Base-by-base conservation (phyloP, 2,113 vertebrate genomes). In the Lagenorhynchus albirostris region DNA sequence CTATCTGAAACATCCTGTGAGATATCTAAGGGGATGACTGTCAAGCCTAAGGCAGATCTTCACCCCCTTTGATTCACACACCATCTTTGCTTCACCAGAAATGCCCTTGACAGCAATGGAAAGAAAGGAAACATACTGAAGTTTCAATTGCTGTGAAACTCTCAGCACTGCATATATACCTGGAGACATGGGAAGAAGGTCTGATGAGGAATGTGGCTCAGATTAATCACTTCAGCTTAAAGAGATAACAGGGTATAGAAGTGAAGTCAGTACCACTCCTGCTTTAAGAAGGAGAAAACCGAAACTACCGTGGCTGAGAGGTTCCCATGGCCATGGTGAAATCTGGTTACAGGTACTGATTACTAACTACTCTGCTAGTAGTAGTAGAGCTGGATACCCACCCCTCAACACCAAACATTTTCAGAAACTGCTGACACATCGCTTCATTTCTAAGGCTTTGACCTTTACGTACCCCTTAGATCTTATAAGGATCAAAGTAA, bases 161-260 rank as follows among this genome's bases (percentile, higher is more conserved):
- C 86, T 99, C 98, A 99, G 99, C 98, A 99, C 99, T 83, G 99
- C 99, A 29, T 99, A 99, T 95, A 99, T 99, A 0, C 99, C 99
- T 31, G 99, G 99, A 96, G 99, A 99, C 99, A 99, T 99, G 15
- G 99, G 99, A 1, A 99, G 98, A 76, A 99, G 99, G 84, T 99
- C 99, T 29, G 99, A 99, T 90, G 99, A 99, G 91, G 98, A 99
- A 89, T 98, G 99, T 10, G 99, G 98, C n/a, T 98, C 98, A 13
- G 99, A 86, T 3, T 99, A 98, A 98, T 99, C 98, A 97, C 97
- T 99, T 62, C 98, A 97, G 68, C 98, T 99, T 91, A 95, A 97
- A 97, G 86, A 94, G 65, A 85, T 36, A 85, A 98, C 41, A 47
- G 95, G 67, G 70, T 47, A 77, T 47, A 53, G 31, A 77, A 13